Evolutionary conservation across 2,113 vertebrate species (phyloP).

Genomic region (Pollachius pollachius): DNA sequence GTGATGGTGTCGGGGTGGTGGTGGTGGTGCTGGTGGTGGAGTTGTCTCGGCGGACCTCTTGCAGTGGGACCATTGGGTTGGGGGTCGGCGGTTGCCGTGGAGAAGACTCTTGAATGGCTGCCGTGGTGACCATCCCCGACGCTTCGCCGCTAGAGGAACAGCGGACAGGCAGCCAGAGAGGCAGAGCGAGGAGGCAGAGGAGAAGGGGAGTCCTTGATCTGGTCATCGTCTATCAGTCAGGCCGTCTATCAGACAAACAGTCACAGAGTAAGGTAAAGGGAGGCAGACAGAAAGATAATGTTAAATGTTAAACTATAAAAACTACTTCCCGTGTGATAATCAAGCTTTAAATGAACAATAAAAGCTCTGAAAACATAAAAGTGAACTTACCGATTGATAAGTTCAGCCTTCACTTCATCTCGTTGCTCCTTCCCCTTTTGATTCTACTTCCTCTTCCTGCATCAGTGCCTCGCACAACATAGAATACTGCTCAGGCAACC

Average conservation of each 20-base stretch:
- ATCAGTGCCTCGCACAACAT: neutral
- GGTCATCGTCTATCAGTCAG: constrained; percentile 31
- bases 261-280: neutral
- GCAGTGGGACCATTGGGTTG: no score
- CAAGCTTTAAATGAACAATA: no score
- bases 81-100: no score
- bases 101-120: no score
- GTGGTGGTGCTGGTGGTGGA: no score
- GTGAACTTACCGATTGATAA: constrained; percentile 18
- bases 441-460: constrained; percentile 22
- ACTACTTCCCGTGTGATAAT: no score
- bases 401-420: constrained; percentile 16
- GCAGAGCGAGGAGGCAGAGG: constrained; percentile 28
- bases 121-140: no score
- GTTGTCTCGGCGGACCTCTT: no score
- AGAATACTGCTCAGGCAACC: neutral
- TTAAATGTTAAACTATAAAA: no score
- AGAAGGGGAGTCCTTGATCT: constrained; percentile 7
- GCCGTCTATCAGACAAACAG: constrained; percentile 11
- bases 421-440: constrained; percentile 29
- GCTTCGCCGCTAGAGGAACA: constrained; percentile 1
- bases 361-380: no score
- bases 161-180: constrained; percentile 13
- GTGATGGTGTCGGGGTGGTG: no score
- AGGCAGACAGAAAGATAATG: constrained; percentile 6